Evolutionary conservation across 2,888 invertebrate genomes (phyloP), one percentile per base, ranked within the genome.

Genomic region (Scrobipalpa costella): DNA sequence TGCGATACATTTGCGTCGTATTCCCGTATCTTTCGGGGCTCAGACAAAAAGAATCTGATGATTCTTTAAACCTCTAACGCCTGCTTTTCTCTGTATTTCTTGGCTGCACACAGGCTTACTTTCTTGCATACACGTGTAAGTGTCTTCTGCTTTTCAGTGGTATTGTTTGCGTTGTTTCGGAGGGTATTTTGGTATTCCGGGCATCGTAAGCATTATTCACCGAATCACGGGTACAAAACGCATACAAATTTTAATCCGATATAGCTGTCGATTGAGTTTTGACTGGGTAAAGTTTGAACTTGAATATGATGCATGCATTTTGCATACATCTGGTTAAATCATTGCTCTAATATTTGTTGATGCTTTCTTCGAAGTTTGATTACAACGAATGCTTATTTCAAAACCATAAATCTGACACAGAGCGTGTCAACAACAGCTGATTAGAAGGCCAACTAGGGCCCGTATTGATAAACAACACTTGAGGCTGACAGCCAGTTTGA

Each of bases 231-330:
- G 68, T 71, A 73, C 70, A 69, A 64, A 72, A 74, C 70, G 73
- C 73, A 70, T 71, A 69, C 72, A 76, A 75, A 78, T 78, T 81
- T 79, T 74, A 75, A 78, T 77, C 75, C 77, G 73, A 78, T 79
- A 77, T 77, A 69, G 73, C 71, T 71, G 65, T 68, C 67, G 71
- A 73, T 73, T 52, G 69, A 58, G 13, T 27, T 49, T 33, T 13
- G 62, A 47, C 40, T 7, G 21, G 13, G 44, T 55, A 69, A 9
- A 64, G 67, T 69, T 13, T 11, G 13, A 27, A 52, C 19, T 5
- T 11, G 11, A 21, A 7, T 17, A 17, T 17, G 15, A 17, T 3
- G 7, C 3, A 44, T 44, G 44, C n/a, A n/a, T n/a, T n/a, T n/a
- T n/a, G n/a, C n/a, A n/a, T n/a, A n/a, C n/a, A n/a, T n/a, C n/a